Evolutionary conservation across 2,113 vertebrate species (phyloP), one percentile per base, ranked within the genome.

Genomic region (Atrichornis clamosus): DNA sequence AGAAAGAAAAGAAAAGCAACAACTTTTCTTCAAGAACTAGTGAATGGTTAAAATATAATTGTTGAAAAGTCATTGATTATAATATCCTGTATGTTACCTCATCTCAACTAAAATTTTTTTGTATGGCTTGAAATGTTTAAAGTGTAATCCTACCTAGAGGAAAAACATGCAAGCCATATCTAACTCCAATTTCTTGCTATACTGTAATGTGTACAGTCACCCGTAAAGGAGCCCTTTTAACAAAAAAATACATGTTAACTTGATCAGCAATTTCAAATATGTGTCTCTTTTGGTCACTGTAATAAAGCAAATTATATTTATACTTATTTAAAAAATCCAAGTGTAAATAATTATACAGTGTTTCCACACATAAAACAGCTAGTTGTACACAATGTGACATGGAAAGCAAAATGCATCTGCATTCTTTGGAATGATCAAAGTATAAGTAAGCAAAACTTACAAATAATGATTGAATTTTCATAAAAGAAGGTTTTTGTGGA

Each of bases 361-460:
- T 93, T 87, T 94, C 2, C 15, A 96, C 90, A 69, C 41, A 42
- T 49, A 90, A 87, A 89, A 94, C 73, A 86, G 84, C 17, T 64
- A 86, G 41, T 91, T 96, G 74, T 79, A 91, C 41, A 32, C 59
- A 62, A 91, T 17, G 16, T 78, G 65, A 73, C 55, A 87, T 80
- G 55, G 88, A 84, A 96, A 97, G 65, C n/a, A 88, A 96, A 91
- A 80, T 91, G n/a, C 39, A 46, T 97, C 15, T 93, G 95, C 39
- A 78, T 68, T 98, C 97, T 98, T 98, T 97, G 97, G 97, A 81
- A 97, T 97, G 90, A 96, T 96, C 87, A 90, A 98, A 97, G 80
- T 95, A 84, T 69, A 63, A 95, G 65, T 80, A 95, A 84, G 28
- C 32, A 92, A 94, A 91, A 63, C 13, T 81, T 88, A 92, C 21